Conservation (phyloP, 2,797 vertebrate species). For the Squalus acanthias region DNA sequence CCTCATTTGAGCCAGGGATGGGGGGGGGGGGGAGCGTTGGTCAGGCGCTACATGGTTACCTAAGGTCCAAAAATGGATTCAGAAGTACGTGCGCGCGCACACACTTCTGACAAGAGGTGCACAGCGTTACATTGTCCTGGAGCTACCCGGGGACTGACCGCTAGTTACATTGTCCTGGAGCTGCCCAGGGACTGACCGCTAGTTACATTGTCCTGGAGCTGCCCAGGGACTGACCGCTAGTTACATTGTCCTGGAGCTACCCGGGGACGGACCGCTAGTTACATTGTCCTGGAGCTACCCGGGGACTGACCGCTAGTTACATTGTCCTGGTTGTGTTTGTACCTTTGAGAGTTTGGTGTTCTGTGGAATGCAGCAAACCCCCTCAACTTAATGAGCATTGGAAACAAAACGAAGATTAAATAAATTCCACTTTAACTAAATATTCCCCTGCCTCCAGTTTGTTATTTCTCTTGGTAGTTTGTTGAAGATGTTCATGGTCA, state of each 20-base stretch:
- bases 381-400: not conserved
- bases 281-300: not conserved
- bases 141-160: not conserved
- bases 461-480: not conserved
- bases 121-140: not conserved
- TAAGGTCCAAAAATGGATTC: no score
- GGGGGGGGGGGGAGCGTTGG: no score
- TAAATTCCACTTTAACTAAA: not conserved
- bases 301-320: not conserved
- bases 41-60: no score
- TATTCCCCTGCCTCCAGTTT: not conserved
- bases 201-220: not conserved
- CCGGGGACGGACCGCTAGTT: not conserved
- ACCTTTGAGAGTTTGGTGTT: not conserved
- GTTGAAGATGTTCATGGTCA: not conserved
- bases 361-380: not conserved
- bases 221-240: not conserved
- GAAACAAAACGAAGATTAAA: not conserved
- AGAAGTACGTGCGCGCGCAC: no score
- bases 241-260: no score
- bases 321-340: not conserved
- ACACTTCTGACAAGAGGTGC: no score
- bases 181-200: not conserved
- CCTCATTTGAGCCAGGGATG: no score
- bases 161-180: not conserved